Conservation (phyloP, 2,113 vertebrate genomes). For the Montifringilla adamsi region DNA sequence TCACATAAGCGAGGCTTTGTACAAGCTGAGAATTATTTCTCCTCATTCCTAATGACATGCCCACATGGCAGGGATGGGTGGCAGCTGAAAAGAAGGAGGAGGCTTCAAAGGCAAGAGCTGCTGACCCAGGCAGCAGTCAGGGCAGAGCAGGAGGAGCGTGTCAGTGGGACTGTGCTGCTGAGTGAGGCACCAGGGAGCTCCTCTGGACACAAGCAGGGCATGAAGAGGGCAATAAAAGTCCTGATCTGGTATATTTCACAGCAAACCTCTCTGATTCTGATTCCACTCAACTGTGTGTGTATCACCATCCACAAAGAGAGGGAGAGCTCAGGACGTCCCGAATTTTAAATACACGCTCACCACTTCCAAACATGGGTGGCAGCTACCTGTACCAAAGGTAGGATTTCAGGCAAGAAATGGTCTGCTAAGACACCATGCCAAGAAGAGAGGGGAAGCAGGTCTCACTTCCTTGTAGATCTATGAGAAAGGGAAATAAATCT, state of each 20-base stretch:
- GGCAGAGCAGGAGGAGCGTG: not conserved
- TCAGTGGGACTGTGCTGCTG: not conserved
- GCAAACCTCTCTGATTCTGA: not conserved
- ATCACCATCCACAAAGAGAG: not conserved
- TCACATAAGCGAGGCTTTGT: not conserved
- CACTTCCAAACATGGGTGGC: not conserved
- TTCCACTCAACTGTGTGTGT: not conserved
- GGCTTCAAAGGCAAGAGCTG: not conserved
- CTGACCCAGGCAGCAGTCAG: not conserved
- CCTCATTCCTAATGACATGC: accelerated
- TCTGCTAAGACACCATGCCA: not conserved
- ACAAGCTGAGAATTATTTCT: not conserved
- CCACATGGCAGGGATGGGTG: not conserved
- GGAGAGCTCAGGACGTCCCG: not conserved
- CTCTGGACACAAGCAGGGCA: not conserved
- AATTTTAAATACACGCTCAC: not conserved
- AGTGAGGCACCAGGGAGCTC: not conserved
- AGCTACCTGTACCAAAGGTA: not conserved
- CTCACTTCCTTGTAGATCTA: not conserved
- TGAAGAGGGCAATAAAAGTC: not conserved
- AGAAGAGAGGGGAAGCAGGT: not conserved
- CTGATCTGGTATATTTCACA: not conserved
- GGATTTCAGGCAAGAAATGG: not conserved
- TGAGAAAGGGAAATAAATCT: not conserved
- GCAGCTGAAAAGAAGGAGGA: not conserved